Evolutionary conservation across 2,797 vertebrate genomes (phyloP).

Genomic region (Synaphobranchus kaupii): DNA sequence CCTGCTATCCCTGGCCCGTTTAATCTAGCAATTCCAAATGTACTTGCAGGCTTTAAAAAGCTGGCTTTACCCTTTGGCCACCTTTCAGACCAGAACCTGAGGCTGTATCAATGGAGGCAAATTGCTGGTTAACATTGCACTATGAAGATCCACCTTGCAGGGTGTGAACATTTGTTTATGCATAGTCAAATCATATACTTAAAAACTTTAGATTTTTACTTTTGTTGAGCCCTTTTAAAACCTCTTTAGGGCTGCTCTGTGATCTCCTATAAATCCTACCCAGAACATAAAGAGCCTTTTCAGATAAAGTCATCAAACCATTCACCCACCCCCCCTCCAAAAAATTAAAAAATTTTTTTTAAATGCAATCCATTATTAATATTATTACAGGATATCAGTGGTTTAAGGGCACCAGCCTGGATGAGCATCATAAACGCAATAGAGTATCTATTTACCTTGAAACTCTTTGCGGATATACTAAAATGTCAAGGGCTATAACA

Average conservation of each 20-base stretch:
- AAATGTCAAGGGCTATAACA: too few relatives aligned
- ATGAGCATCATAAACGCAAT: too few relatives aligned
- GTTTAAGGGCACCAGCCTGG: background rate
- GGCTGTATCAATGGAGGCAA: background rate
- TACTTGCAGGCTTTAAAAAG: background rate
- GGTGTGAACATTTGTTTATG: background rate
- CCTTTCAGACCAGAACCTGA: background rate
- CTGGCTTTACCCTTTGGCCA: background rate
- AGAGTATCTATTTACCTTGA: too few relatives aligned
- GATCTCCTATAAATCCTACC: background rate
- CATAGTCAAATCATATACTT: background rate
- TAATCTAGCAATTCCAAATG: background rate
- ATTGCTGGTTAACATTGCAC: background rate
- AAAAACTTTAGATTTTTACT: background rate
- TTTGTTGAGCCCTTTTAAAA: background rate
- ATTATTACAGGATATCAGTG: background rate
- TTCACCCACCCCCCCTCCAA: too few relatives aligned
- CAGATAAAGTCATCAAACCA: too few relatives aligned
- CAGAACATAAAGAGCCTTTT: background rate
- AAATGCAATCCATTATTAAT: background rate
- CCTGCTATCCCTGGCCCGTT: background rate
- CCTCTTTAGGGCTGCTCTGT: too few relatives aligned
- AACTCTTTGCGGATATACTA: too few relatives aligned
- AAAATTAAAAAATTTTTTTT: background rate
- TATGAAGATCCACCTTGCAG: background rate